These are phyloP conservation scores for Setipinna tenuifilis DNA, from an alignment of 2,797 vertebrate genomes.

Conservation along the genomic window DNA sequence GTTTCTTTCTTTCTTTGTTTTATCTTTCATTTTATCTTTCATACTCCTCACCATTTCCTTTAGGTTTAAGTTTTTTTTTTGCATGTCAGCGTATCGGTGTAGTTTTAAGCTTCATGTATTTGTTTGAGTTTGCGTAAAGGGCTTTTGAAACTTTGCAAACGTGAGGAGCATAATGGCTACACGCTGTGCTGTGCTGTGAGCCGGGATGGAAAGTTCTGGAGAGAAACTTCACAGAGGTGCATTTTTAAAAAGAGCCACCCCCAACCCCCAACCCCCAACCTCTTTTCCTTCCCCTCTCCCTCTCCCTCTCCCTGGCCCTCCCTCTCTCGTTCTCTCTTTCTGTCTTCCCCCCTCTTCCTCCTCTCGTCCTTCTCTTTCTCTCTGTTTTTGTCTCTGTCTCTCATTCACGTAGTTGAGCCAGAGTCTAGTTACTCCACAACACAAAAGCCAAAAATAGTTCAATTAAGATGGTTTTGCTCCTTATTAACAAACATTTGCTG, in stretches of 20 bases:
- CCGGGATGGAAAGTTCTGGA: slow-evolving; percentile 6
- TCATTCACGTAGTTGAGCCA: neutral
- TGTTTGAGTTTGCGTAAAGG: neutral
- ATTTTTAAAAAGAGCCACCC: neutral
- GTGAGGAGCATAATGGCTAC: neutral
- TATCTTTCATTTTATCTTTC: neutral
- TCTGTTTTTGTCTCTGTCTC: too few relatives aligned
- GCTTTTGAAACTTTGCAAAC: neutral
- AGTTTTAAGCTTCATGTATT: neutral
- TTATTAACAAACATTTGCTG: neutral
- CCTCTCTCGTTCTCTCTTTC: neutral
- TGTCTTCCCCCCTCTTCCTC: neutral
- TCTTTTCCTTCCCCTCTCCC: neutral
- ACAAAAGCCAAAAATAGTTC: neutral
- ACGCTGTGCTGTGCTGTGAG: neutral
- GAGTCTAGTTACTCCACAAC: neutral
- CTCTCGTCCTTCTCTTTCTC: neutral
- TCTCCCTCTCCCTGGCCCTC: neutral
- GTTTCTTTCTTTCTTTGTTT: neutral
- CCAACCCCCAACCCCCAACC: neutral
- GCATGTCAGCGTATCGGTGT: neutral
- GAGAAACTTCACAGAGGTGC: slow-evolving; percentile 20
- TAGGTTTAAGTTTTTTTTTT: neutral
- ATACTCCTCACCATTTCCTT: neutral
- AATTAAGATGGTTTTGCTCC: neutral